Evolutionary conservation across 2,797 vertebrate species (phyloP).

Genomic region (Sebastes ruberrimus): DNA sequence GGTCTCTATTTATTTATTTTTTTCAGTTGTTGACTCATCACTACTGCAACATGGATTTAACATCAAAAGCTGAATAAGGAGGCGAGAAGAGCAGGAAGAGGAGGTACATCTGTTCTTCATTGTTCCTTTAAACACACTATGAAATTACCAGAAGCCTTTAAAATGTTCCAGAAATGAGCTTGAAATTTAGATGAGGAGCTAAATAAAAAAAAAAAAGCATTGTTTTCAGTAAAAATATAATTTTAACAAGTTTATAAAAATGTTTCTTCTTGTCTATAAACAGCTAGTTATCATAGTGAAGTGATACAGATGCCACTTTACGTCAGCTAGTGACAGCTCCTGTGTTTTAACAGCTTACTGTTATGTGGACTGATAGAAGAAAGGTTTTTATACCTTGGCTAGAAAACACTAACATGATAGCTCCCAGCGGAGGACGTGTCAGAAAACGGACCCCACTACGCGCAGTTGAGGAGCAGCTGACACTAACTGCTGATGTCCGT

Average conservation of each 20-base stretch:
- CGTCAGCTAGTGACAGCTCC: neutral
- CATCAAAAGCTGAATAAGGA: conserved; percentile 26
- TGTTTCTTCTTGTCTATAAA: neutral
- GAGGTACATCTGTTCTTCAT: conserved; percentile 25
- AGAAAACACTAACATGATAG: conserved; percentile 29
- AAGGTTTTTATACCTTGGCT: conserved; percentile 25
- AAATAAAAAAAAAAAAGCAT: neutral
- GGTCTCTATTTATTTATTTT: neutral
- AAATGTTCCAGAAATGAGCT: neutral
- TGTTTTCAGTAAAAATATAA: neutral
- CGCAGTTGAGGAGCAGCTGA: conserved; percentile 33
- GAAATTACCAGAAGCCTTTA: conserved; percentile 17
- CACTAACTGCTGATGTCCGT: conserved; percentile 22
- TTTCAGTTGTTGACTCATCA: conserved; percentile 40
- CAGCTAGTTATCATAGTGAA: neutral
- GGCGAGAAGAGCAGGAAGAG: neutral
- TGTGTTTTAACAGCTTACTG: neutral
- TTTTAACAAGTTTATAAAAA: neutral
- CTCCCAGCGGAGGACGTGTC: conserved; percentile 41
- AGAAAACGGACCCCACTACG: conserved; percentile 23
- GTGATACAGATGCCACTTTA: neutral
- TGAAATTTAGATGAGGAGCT: neutral
- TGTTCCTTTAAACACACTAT: conserved; percentile 9
- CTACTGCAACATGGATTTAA: conserved; percentile 15
- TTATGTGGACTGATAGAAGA: neutral